Evolutionary conservation across 1,140 invertebrate genomes (phyloP).

Genomic region (Odontomachus brunneus): DNA sequence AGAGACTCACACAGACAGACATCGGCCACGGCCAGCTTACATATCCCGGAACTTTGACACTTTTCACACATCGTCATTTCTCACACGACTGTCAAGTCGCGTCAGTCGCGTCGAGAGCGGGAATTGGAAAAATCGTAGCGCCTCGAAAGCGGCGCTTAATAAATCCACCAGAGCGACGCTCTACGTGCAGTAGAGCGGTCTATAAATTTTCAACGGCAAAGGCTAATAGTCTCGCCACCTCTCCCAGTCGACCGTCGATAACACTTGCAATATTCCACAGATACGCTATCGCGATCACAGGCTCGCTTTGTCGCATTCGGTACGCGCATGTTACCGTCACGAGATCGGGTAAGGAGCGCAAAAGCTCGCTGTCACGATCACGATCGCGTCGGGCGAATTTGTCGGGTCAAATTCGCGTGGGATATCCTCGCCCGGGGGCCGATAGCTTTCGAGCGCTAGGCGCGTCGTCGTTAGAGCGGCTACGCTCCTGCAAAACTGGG

Average conservation of each 20-base stretch:
- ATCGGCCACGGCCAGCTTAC: no score
- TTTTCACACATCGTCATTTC: no score
- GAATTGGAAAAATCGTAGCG: no score
- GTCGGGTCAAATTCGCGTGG: conserved; percentile 26
- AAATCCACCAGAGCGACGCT: no score
- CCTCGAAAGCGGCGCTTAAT: no score
- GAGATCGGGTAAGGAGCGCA: conserved; percentile 8
- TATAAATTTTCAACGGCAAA: neutral
- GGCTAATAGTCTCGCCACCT: neutral
- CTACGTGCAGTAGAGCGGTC: neutral
- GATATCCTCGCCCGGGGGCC: conserved; percentile 11
- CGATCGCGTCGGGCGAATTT: conserved; percentile 27
- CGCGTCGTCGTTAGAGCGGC: conserved; percentile 47
- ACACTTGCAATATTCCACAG: conserved; percentile 12
- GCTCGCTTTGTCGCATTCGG: no score
- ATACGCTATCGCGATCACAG: conserved; percentile 19
- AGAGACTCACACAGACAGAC: no score
- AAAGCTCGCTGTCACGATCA: conserved; percentile 21
- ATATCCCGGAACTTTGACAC: no score
- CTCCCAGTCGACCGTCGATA: neutral
- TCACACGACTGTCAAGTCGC: no score
- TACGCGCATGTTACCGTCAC: neutral
- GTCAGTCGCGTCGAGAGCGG: no score
- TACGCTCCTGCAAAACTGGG: conserved; percentile 66
- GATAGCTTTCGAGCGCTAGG: conserved; percentile 36